A percentile compares a stretch with the other conserved stretches of the same genome.
phyloP scores from a whole-genome alignment of 2,888 invertebrate species.

The Conops quadrifasciatus region DNA sequence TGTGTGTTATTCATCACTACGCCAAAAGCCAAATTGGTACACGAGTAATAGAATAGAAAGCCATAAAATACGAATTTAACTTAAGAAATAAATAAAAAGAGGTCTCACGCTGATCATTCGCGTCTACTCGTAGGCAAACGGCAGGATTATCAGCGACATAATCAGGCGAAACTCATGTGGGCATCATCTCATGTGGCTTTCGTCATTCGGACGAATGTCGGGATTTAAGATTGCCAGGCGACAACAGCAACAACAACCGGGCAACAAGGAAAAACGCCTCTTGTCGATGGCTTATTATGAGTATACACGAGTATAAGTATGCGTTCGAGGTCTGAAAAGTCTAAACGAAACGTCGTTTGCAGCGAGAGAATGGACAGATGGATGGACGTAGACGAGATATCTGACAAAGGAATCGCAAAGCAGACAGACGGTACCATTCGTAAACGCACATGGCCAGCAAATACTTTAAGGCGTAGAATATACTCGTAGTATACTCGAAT shows the following conservation, averaged over 20 bases:
- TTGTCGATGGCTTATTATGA: conserved; percentile 22
- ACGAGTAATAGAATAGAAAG: conserved; percentile 23
- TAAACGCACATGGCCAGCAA: background rate
- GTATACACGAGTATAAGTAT: background rate
- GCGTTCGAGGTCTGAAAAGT: conserved; percentile 27
- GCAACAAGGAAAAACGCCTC: conserved; percentile 17
- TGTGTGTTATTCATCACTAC: conserved; percentile 31
- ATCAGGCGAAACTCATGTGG: conserved; percentile 29
- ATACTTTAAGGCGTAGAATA: background rate
- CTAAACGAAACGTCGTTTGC: background rate
- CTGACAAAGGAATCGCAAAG: background rate
- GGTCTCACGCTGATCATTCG: conserved; percentile 57
- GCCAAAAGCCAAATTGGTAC: conserved; percentile 13
- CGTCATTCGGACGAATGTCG: conserved; percentile 1
- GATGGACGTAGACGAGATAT: background rate
- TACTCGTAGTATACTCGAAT: background rate
- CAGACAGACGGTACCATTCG: background rate
- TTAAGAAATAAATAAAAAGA: conserved; percentile 45
- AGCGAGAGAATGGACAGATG: background rate
- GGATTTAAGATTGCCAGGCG: background rate
- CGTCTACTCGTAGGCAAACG: conserved; percentile 33
- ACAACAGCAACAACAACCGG: conserved; percentile 1
- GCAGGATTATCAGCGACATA: conserved; percentile 7
- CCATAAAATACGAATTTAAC: conserved; percentile 39
- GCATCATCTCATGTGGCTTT: conserved; percentile 11